Evolutionary conservation across 30 jellyfish, hydroid and myxozoan genomes (phyloP).

Genomic region (Aurelia aurita complex sp. Pacific): DNA sequence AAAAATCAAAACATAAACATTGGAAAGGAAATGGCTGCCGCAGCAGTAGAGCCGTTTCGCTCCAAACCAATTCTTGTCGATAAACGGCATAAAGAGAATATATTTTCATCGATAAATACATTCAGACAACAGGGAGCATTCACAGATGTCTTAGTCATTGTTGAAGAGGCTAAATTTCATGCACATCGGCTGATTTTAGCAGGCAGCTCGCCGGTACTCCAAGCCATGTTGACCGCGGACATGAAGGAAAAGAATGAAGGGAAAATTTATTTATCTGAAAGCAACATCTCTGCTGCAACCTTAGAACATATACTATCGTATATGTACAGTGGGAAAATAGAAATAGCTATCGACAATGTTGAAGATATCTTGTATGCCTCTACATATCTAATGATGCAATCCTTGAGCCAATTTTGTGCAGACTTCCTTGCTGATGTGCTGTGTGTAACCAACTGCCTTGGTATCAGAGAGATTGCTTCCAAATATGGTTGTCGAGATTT

Average conservation of each 20-base stretch:
- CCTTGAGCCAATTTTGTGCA: constrained; percentile 69
- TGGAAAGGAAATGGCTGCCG: constrained; percentile 33
- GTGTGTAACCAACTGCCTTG: constrained; percentile 62
- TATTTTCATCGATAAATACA: constrained; percentile 23
- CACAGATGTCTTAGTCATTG: constrained; percentile 75
- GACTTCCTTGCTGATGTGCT: constrained; percentile 54
- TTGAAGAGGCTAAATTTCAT: constrained; percentile 30
- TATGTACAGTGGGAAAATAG: constrained; percentile 81
- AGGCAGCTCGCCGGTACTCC: constrained; percentile 86
- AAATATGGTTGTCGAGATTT: constrained; percentile 56
- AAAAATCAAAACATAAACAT: constrained; percentile 19
- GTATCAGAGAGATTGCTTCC: constrained; percentile 69
- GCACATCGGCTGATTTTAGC: constrained; percentile 88
- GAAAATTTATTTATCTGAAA: constrained; percentile 54
- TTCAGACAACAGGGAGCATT: constrained; percentile 42
- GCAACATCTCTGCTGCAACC: constrained; percentile 46
- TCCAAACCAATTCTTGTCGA: constrained; percentile 36
- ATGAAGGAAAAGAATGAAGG: constrained; percentile 92
- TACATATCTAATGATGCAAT: constrained; percentile 66
- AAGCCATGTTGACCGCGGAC: constrained; percentile 80
- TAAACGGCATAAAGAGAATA: constrained; percentile 45
- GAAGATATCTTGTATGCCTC: constrained; percentile 75
- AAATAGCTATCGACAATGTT: constrained; percentile 57
- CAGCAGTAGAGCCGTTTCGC: constrained; percentile 19
- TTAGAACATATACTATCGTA: constrained; percentile 66